A percentile compares a stretch with the other conserved stretches of the same genome.
Conservation (phyloP, 2,797 vertebrate genomes). For the Xerus rutilus region DNA sequence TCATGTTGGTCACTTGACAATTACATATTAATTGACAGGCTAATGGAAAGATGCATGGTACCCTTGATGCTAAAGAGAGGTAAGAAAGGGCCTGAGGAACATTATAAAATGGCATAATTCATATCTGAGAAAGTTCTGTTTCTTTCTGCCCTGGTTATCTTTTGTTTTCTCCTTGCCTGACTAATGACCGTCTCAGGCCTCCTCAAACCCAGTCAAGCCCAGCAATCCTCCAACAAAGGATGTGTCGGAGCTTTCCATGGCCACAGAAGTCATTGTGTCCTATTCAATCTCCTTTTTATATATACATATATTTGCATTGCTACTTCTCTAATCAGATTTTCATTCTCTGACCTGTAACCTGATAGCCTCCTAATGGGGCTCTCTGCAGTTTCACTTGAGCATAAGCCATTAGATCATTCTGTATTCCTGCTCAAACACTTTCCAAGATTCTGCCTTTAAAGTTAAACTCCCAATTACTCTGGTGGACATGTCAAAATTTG, state of each 20-base stretch:
- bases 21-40: background rate
- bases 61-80: background rate
- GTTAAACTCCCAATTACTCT: background rate
- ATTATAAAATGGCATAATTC: background rate
- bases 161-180: background rate
- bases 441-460: background rate
- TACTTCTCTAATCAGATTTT: background rate
- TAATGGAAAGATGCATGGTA: background rate
- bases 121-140: background rate
- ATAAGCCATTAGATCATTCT: background rate
- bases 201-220: background rate
- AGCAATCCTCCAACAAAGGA: background rate
- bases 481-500: background rate
- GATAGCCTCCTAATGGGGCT: background rate
- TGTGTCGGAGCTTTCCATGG: rapidly evolving
- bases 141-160: background rate
- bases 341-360: background rate
- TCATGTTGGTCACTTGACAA: background rate
- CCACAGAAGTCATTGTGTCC: background rate
- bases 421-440: background rate
- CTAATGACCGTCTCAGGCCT: background rate
- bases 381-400: background rate
- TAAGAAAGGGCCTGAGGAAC: background rate
- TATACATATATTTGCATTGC: too few relatives aligned
- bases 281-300: background rate